Evolutionary conservation across 2,113 vertebrate genomes (phyloP).

Genomic region (Phoxinus phoxinus): DNA sequence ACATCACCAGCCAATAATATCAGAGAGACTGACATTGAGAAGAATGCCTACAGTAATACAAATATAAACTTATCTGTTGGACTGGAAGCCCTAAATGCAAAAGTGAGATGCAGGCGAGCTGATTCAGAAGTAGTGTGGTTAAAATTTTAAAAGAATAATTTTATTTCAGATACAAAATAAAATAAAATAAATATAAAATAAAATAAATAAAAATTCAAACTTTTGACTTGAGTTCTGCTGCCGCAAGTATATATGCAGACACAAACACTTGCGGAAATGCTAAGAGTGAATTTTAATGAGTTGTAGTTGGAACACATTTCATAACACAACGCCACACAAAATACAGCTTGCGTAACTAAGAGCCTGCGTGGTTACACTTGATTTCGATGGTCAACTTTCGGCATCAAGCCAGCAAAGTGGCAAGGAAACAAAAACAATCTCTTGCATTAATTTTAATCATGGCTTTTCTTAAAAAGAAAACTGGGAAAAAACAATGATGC

Average conservation of each 20-base stretch:
- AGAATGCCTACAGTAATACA: not conserved
- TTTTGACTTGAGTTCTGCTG: no score
- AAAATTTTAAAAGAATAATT: no score
- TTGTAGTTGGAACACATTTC: not conserved
- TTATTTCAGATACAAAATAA: no score
- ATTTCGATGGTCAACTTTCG: not conserved
- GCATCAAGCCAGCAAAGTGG: not conserved
- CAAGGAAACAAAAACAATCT: no score
- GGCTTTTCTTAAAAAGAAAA: no score
- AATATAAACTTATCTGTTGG: not conserved
- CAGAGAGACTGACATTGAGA: not conserved
- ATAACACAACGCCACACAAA: not conserved
- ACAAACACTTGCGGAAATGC: not conserved
- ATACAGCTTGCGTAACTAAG: not conserved
- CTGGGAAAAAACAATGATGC: no score
- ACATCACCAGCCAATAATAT: constrained; percentile 18
- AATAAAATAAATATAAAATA: no score
- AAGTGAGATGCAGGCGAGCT: constrained; percentile 15
- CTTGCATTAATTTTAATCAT: no score
- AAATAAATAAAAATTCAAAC: no score
- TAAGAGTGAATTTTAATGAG: not conserved
- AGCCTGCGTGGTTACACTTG: no score
- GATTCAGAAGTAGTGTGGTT: no score
- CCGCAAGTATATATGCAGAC: no score
- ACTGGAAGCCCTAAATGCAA: constrained; percentile 17